Evolutionary conservation across 2,113 vertebrate species (phyloP).

Genomic region (Piaya cayana): DNA sequence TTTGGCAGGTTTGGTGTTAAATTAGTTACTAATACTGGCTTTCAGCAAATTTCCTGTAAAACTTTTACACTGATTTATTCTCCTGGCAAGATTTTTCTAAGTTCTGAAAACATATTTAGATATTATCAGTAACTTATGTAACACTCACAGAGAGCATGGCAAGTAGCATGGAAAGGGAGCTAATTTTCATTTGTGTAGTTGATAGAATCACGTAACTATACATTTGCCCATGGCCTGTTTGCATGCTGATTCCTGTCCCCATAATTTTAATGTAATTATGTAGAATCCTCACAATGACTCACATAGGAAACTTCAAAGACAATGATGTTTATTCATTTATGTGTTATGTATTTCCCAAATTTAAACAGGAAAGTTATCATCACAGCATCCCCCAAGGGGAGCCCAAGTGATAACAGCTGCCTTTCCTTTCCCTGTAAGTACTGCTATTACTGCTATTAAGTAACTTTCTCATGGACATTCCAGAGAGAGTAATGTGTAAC

Average conservation of each 20-base stretch:
- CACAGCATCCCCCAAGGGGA: neutral
- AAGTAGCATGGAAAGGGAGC: conserved; percentile 27
- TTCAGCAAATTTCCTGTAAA: conserved; percentile 24
- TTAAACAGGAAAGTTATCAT: conserved; percentile 48
- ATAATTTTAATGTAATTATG: conserved; percentile 50
- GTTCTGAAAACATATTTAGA: conserved; percentile 14
- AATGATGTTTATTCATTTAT: conserved; percentile 45
- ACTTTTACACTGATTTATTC: conserved; percentile 17
- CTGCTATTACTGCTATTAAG: conserved; percentile 7
- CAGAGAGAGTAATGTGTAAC: neutral
- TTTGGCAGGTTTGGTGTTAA: neutral
- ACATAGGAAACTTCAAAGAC: conserved; percentile 63
- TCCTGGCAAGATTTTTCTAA: neutral
- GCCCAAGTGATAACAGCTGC: conserved; percentile 15
- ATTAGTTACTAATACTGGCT: conserved; percentile 1
- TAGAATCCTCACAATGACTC: conserved; percentile 45
- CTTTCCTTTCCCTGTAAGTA: conserved; percentile 3
- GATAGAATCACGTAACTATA: conserved; percentile 43
- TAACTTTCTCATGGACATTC: conserved; percentile 30
- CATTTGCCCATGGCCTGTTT: conserved; percentile 41
- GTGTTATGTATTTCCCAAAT: conserved; percentile 22
- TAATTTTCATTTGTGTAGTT: conserved; percentile 48
- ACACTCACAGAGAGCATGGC: neutral
- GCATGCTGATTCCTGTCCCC: conserved; percentile 39
- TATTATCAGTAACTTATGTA: conserved; percentile 51